Base-by-base conservation (phyloP, 1,140 invertebrate species). In the Drosophila rufa region DNA sequence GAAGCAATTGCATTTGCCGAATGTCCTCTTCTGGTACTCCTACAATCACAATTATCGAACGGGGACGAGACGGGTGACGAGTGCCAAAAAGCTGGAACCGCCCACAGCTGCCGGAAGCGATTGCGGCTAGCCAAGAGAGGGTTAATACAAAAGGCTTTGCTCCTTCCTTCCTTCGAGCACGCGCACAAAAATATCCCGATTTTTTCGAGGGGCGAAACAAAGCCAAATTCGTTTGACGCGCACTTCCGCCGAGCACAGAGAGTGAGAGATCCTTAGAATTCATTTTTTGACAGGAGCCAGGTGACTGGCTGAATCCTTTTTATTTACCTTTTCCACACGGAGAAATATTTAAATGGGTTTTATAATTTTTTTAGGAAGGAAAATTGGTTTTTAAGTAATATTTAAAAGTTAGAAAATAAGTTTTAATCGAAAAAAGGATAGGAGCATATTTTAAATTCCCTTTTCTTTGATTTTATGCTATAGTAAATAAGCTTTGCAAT, bases 51-150 rank as follows among this genome's bases (percentile, higher is more conserved):
- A 71, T 67, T 76, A 76, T 76, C 43, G 61, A 33, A 45, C 7
- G 53, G 68, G 53, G 50, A 60, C 42, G 27, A 48, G 38, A 40
- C 36, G 42, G 30, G 42, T 50, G 70, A 69, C 62, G 65, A 83
- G 83, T 80, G 80, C 62, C 68, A 69, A 75, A 83, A 76, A 68
- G 74, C 70, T 55, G 69, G 75, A 90, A 83, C 67, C 90, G 89
- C 90, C 90, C 84, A 89, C 90, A 91, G 86, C 90, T 91, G 90
- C 90, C 90, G 90, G 90, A 91, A 89, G 57, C 69, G 75, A 30
- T 58, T 70, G 75, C 59, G 62, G 65, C 68, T 50, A 51, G 62
- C 53, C 66, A 27, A 57, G 60, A 50, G 75, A 60, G 67, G 67
- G 75, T 79, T 73, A 51, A 75, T 22, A 80, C 45, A 87, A 67